phyloP scores from a whole-genome alignment of 2,113 vertebrate genomes.

The Calonectris borealis region DNA sequence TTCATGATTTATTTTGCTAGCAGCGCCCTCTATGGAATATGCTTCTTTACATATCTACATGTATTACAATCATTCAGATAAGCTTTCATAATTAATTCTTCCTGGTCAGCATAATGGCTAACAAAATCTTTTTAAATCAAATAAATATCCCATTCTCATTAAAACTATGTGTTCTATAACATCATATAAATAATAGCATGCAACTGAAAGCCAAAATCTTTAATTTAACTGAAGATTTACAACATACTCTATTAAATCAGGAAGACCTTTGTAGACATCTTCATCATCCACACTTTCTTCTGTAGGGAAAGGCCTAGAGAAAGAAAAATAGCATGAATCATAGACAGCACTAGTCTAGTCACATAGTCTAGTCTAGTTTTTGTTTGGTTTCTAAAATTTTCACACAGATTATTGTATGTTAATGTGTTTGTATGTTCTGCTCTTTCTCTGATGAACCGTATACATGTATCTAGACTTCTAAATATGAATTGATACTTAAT shows the following conservation, averaged over 20 bases:
- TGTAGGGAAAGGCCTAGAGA: constrained; percentile 87
- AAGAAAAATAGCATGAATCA: neutral
- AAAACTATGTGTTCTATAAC: neutral
- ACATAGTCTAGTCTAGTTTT: no score
- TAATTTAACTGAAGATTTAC: neutral
- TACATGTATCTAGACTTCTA: rapidly evolving
- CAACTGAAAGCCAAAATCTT: neutral
- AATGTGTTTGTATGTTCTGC: rapidly evolving
- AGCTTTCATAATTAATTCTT: neutral
- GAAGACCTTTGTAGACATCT: constrained; percentile 93
- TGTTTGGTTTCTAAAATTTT: neutral
- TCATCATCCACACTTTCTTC: constrained; percentile 91
- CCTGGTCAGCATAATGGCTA: neutral
- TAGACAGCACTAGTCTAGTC: neutral
- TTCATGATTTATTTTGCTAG: neutral
- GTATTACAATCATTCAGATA: neutral
- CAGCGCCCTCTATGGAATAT: neutral
- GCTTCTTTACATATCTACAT: neutral
- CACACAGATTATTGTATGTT: neutral
- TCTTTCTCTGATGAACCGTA: neutral
- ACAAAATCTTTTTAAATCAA: neutral
- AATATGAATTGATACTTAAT: neutral
- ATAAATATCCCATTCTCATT: neutral
- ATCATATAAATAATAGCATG: neutral
- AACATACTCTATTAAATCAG: constrained; percentile 95